A percentile compares a stretch with the other conserved stretches of the same genome.
phyloP scores from a whole-genome alignment of 2,888 invertebrate genomes.

The Myopa tessellatipennis region DNA sequence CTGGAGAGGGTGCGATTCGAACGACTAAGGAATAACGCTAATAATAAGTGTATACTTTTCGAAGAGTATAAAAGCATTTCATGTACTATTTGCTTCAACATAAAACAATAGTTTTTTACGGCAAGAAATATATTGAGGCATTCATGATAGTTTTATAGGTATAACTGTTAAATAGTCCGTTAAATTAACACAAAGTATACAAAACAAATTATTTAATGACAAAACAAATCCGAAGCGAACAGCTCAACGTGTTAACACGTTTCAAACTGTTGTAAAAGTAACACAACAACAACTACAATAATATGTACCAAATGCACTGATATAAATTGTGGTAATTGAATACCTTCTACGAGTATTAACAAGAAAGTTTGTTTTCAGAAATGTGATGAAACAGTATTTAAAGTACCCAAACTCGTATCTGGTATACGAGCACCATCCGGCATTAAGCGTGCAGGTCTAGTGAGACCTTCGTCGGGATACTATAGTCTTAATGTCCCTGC shows the following conservation, averaged over 20 bases:
- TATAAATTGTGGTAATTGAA: too few species aligned
- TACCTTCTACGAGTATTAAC: neutral
- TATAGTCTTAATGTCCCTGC: slow-evolving; percentile 60
- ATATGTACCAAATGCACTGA: neutral
- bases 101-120: too few species aligned
- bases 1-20: too few species aligned
- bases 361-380: slow-evolving; percentile 46
- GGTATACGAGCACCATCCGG: slow-evolving; percentile 58
- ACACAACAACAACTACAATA: slow-evolving; percentile 24
- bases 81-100: too few species aligned
- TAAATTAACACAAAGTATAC: neutral
- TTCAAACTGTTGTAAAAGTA: slow-evolving; percentile 2
- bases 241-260: slow-evolving; percentile 36
- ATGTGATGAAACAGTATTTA: slow-evolving; percentile 58
- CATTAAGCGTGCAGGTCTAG: slow-evolving; percentile 59
- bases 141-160: too few species aligned
- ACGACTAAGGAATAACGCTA: too few species aligned
- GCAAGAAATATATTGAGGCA: too few species aligned
- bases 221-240: slow-evolving; percentile 46
- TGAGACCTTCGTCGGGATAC: slow-evolving; percentile 66
- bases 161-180: too few species aligned
- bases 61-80: too few species aligned
- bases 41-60: too few species aligned
- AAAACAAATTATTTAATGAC: slow-evolving; percentile 32
- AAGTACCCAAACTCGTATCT: slow-evolving; percentile 61